These are phyloP conservation scores for Hydrotaea cyrtoneurina DNA, from an alignment of 2,888 invertebrate genomes.

Conservation along the genomic window DNA sequence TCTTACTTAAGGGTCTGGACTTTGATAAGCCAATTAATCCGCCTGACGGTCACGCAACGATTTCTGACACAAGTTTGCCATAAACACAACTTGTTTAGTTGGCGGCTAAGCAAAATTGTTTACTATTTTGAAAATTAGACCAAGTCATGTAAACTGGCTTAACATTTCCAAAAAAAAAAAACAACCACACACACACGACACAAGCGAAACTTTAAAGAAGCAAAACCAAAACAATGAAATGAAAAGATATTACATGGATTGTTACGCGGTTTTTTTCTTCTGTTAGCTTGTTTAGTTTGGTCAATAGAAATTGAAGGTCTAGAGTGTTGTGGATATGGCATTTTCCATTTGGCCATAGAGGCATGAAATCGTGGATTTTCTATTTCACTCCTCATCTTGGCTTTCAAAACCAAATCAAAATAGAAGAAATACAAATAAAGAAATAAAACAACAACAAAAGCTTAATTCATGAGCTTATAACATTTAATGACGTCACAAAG, in stretches of 20 bases:
- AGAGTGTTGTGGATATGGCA: constrained; percentile 53
- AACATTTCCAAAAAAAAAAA: constrained; percentile 11
- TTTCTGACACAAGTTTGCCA: no score
- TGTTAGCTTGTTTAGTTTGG: no score
- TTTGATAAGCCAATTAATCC: no score
- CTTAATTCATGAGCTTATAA: not conserved
- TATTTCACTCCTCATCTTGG: not conserved
- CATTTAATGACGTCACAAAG: constrained; percentile 46
- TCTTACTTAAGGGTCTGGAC: no score
- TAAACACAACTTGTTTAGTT: no score
- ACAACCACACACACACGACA: not conserved
- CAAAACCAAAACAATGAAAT: constrained; percentile 5
- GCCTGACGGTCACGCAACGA: no score
- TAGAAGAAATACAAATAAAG: not conserved
- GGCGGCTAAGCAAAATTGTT: no score
- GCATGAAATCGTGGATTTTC: not conserved
- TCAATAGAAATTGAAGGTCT: constrained; percentile 59
- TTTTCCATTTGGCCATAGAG: constrained; percentile 26
- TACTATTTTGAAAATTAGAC: not conserved
- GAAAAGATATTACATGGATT: not conserved
- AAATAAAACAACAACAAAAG: not conserved
- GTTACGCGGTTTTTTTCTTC: not conserved
- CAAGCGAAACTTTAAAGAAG: not conserved
- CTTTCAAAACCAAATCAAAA: no score
- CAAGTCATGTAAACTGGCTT: not conserved